These are phyloP conservation scores for Poecilia latipinna DNA, from an alignment of 2,113 vertebrate species.

Conservation along the genomic window DNA sequence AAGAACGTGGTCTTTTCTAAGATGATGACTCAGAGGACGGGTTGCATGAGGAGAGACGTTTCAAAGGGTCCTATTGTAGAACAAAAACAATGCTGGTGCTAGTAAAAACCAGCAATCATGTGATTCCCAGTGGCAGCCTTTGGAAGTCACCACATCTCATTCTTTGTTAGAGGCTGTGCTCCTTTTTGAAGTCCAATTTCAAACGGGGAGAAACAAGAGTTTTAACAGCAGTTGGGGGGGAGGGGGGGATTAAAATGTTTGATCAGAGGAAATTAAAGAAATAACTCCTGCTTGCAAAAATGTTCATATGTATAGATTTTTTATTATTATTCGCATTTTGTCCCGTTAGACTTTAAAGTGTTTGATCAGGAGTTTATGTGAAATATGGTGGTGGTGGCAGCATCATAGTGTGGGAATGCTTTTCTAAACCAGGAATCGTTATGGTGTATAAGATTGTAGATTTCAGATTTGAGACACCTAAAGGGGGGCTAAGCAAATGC, in stretches of 20 bases:
- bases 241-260: not conserved
- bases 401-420: not conserved
- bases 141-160: constrained; percentile 54
- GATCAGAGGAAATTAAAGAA: constrained; percentile 17
- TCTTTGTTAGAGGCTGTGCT: constrained; percentile 24
- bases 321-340: not conserved
- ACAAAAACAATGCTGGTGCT: constrained; percentile 61
- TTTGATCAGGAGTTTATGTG: not conserved
- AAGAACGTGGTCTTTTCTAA: constrained; percentile 36
- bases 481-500: no score
- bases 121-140: constrained; percentile 54
- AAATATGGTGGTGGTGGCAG: not conserved
- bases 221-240: not conserved
- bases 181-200: constrained; percentile 3
- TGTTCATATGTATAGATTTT: not conserved
- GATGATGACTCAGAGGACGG: constrained; percentile 37
- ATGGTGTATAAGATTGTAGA: not conserved
- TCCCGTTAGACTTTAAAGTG: not conserved
- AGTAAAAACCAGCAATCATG: constrained; percentile 34
- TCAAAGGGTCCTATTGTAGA: constrained; percentile 68
- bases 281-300: not conserved
- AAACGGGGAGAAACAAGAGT: constrained; percentile 7
- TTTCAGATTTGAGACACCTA: not conserved
- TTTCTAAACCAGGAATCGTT: not conserved
- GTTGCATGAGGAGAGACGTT: constrained; percentile 45